Base-by-base conservation (phyloP, 2,113 vertebrate genomes). In the Callocephalon fimbriatum region DNA sequence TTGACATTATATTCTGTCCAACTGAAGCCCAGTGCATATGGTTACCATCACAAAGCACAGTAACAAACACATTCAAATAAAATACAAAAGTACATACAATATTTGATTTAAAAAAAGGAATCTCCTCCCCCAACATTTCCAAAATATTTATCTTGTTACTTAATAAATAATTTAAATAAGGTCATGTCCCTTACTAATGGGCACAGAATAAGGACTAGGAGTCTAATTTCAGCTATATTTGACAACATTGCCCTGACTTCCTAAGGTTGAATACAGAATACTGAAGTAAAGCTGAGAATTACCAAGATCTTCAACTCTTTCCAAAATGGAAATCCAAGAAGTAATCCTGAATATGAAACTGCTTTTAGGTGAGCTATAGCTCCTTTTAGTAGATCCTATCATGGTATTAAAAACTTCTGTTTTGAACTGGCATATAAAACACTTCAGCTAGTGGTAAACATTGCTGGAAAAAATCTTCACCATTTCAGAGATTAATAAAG, bases 401-500 rank as follows among this genome's bases (percentile, higher is more conserved):
- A 54, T 0, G 2, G 12, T 86, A 74, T 84, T 92, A 89, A 88
- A 29, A 84, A 26, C 54, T 92, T 80, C 63, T 73, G 37, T 37
- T 91, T 70, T 71, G 67, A 91, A 83, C 13, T 80, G 54, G 15
- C 18, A 22, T 65, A 80, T 44, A 71, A 58, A 80, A 21, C 26
- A 31, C 42, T 91, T 89, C 54, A 47, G 68, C 27, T 44, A 29
- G 75, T 38, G 7, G 38, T 54, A 94, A 92, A 84, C 51, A 38
- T 54, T 71, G 78, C 2, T 78, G 42, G 59, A 50, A 94, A 97
- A 94, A 90, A 56, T 18, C 27, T 77, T 56, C 54, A 71, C 67
- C 15, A 84, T 95, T 95, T 81, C 76, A 74, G 61, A 93, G 26
- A 72, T 8, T 1, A 94, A 95, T 68, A 92, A 78, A 93, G 26